Evolutionary conservation across 2,888 invertebrate genomes (phyloP).

Genomic region (Melikaiella ostensackeni): DNA sequence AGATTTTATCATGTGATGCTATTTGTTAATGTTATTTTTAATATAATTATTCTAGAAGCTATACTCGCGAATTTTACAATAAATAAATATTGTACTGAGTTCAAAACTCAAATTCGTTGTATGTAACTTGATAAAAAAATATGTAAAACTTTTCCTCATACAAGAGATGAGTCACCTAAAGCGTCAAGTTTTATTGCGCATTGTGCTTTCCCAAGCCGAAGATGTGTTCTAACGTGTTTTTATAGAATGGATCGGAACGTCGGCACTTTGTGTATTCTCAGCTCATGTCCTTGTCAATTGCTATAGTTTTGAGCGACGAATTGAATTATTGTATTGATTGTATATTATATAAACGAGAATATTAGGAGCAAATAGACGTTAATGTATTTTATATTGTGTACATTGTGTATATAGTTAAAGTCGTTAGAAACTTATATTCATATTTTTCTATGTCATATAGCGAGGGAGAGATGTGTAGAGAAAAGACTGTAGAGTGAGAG

Average conservation of each 20-base stretch:
- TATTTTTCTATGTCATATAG: constrained; percentile 74
- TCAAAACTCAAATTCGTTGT: neutral
- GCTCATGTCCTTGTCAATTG: neutral
- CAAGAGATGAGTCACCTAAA: too few species aligned
- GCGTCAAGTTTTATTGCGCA: neutral
- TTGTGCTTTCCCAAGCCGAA: neutral
- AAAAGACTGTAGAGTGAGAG: constrained; percentile 37
- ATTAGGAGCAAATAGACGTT: constrained; percentile 23
- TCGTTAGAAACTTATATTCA: constrained; percentile 63
- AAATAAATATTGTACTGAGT: neutral
- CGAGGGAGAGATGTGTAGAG: constrained; percentile 19
- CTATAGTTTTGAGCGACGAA: neutral
- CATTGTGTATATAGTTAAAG: constrained; percentile 68
- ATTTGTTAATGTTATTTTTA: constrained; percentile 3
- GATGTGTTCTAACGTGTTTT: neutral
- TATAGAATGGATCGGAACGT: neutral
- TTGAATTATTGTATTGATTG: constrained; percentile 14
- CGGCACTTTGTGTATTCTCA: constrained; percentile 25
- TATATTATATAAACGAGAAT: constrained; percentile 22
- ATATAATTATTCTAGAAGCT: neutral
- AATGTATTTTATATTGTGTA: constrained; percentile 58
- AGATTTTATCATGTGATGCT: constrained; percentile 26
- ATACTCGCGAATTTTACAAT: neutral
- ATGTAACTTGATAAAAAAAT: neutral
- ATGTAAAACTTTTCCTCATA: neutral